phyloP scores from a whole-genome alignment of 2,888 invertebrate genomes.

The Diarsia rubi region DNA sequence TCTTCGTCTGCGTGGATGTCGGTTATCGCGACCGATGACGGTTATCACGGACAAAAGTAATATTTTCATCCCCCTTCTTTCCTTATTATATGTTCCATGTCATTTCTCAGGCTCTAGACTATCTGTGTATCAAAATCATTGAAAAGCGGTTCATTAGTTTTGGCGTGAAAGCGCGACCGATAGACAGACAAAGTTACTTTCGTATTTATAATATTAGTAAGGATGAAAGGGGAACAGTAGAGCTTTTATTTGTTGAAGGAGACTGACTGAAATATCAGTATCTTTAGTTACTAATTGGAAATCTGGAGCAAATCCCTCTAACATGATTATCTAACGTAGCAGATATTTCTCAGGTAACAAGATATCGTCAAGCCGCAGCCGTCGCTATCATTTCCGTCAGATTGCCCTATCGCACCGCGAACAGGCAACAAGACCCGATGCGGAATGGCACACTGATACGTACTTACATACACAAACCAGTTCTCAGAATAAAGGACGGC shows the following conservation, averaged over 20 bases:
- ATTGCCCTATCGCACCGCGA: slow-evolving; percentile 73
- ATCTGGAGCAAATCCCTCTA: slow-evolving; percentile 8
- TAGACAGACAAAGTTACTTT: too few species aligned
- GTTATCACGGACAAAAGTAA: too few species aligned
- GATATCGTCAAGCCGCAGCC: slow-evolving; percentile 64
- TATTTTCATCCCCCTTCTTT: too few species aligned
- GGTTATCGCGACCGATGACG: too few species aligned
- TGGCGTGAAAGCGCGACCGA: too few species aligned
- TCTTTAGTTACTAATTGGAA: slow-evolving; percentile 12
- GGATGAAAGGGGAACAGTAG: neutral
- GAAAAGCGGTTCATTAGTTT: too few species aligned
- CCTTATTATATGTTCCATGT: too few species aligned
- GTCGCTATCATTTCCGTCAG: slow-evolving; percentile 78
- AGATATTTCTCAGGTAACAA: slow-evolving; percentile 51
- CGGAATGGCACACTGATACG: slow-evolving; percentile 66
- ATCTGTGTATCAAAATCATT: too few species aligned
- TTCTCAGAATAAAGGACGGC: slow-evolving; percentile 73
- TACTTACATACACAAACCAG: slow-evolving; percentile 66
- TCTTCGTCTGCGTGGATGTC: too few species aligned
- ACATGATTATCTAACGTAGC: slow-evolving; percentile 16
- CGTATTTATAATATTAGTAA: too few species aligned
- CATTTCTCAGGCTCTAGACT: too few species aligned
- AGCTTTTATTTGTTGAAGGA: slow-evolving; percentile 6
- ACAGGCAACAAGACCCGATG: slow-evolving; percentile 70
- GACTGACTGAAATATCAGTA: slow-evolving; percentile 14